Percentiles rank a stretch among this genome's conserved stretches.
phyloP scores from a whole-genome alignment of 2,888 invertebrate genomes.

The Eledone cirrhosa region DNA sequence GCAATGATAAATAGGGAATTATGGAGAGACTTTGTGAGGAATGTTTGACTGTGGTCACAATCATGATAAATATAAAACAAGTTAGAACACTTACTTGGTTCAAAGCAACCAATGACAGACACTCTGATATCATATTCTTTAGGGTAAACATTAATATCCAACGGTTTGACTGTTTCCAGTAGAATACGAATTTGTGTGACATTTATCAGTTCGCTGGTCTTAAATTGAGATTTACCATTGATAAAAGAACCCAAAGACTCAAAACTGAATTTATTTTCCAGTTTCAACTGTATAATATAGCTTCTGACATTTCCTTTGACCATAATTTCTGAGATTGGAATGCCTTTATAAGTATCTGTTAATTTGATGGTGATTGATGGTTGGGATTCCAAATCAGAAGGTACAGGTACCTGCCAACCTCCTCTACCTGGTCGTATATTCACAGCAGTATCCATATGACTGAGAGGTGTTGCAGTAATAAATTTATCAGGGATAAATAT shows the following conservation, averaged over 20 bases:
- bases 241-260: neutral
- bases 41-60: too few species aligned
- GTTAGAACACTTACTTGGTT: neutral
- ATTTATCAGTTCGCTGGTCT: neutral
- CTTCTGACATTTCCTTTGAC: neutral
- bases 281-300: neutral
- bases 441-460: neutral
- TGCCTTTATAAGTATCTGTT: neutral
- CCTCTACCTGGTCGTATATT: conserved; percentile 17
- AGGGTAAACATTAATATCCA: neutral
- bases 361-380: conserved; percentile 13
- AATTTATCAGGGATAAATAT: neutral
- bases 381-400: neutral
- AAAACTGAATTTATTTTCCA: neutral
- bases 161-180: neutral
- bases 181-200: neutral
- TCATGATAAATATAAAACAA: too few species aligned
- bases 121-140: neutral
- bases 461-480: conserved; percentile 7
- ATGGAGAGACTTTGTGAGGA: too few species aligned
- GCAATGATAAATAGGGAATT: too few species aligned
- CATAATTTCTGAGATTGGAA: neutral
- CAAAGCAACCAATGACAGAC: neutral
- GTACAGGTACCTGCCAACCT: conserved; percentile 3
- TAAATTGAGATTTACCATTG: neutral